A percentile compares a stretch with the other conserved stretches of the same genome.
Conservation (phyloP, 2,113 vertebrate genomes). For the Chaenocephalus aceratus region DNA sequence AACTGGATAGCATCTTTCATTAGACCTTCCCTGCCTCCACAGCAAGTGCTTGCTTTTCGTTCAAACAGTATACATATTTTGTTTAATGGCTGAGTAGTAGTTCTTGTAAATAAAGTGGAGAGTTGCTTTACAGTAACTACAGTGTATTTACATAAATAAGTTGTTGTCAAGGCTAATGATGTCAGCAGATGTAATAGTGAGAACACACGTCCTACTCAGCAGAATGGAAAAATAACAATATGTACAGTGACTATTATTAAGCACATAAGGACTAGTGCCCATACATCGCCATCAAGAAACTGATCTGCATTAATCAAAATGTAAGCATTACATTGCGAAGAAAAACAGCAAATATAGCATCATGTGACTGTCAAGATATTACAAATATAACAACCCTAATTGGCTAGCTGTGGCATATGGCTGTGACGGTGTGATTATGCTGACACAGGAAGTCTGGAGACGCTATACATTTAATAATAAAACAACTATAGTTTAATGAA, state of each 20-base stretch:
- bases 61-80: neutral
- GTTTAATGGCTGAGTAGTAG: neutral
- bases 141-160: constrained; percentile 25
- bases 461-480: too few relatives aligned
- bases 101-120: neutral
- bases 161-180: neutral
- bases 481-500: too few relatives aligned
- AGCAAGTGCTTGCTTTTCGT: neutral
- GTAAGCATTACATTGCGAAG: too few relatives aligned
- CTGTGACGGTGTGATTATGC: too few relatives aligned
- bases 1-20: constrained; percentile 8
- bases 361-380: neutral
- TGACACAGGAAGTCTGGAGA: too few relatives aligned
- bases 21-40: neutral
- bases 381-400: neutral
- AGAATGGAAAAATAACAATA: constrained; percentile 4
- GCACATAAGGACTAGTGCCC: neutral
- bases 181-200: constrained; percentile 21
- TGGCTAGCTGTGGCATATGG: too few relatives aligned
- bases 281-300: neutral
- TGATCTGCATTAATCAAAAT: too few relatives aligned
- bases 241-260: too few relatives aligned
- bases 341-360: neutral
- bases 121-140: constrained; percentile 20
- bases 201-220: neutral